A percentile compares a stretch with the other conserved stretches of the same genome.
Conservation (phyloP, 2,797 vertebrate genomes). For the Pipistrellus kuhlii region DNA sequence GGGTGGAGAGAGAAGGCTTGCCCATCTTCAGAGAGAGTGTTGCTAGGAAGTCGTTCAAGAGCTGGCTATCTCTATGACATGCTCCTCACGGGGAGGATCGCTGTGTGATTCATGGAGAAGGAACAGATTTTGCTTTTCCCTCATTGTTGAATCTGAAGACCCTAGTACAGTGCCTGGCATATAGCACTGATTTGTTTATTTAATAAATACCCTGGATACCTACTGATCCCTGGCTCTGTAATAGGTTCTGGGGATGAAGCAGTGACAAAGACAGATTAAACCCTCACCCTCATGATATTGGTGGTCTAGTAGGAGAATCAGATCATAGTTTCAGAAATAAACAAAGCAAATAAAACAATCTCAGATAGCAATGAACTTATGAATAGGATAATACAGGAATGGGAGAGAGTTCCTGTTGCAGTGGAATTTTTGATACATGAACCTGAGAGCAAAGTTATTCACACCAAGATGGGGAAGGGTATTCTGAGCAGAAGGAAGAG, state of each 20-base stretch:
- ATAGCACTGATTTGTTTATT: not conserved
- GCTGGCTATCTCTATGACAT: not conserved
- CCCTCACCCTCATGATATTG: not conserved
- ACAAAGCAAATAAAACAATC: not conserved
- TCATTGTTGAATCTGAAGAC: not conserved
- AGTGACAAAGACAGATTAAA: not conserved
- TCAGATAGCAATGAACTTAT: not conserved
- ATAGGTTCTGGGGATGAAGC: not conserved
- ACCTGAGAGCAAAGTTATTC: not conserved
- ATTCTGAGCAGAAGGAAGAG: slow-evolving; percentile 25
- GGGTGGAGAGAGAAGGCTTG: not conserved
- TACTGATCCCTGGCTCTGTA: not conserved
- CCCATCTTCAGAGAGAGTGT: not conserved
- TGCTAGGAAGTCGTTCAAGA: not conserved
- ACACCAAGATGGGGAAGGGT: not conserved
- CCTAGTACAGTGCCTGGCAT: not conserved
- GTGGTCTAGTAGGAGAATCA: not conserved
- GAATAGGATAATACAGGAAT: not conserved
- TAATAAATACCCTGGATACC: not conserved
- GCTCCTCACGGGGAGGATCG: not conserved
- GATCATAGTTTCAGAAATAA: not conserved
- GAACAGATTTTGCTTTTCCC: not conserved
- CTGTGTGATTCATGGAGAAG: not conserved
- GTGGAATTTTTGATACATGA: not conserved
- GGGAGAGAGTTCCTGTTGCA: not conserved